Evolutionary conservation across 2,888 invertebrate genomes (phyloP).

Genomic region (Leptinotarsa haldemani): DNA sequence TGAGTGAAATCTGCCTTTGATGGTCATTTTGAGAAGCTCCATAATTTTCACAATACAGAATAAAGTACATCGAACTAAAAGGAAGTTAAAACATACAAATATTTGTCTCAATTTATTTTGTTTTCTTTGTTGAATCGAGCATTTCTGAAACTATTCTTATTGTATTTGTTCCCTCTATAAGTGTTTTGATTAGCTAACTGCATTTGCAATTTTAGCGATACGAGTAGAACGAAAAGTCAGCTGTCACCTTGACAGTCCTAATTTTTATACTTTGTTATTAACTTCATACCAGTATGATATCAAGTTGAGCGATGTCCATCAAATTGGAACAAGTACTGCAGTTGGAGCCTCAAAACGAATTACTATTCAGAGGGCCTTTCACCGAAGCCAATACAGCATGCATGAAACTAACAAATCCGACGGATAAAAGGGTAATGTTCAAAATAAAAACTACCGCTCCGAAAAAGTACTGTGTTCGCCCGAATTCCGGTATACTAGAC

Average conservation of each 20-base stretch:
- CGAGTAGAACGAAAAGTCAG: neutral
- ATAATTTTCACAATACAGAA: too few relatives aligned
- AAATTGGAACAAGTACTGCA: constrained; percentile 83
- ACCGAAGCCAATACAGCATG: constrained; percentile 85
- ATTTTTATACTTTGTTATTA: neutral
- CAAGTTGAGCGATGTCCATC: constrained; percentile 67
- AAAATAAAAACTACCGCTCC: constrained; percentile 72
- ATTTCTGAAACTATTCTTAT: too few relatives aligned
- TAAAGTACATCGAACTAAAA: too few relatives aligned
- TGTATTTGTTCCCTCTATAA: too few relatives aligned
- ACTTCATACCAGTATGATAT: constrained; percentile 5
- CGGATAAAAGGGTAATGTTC: constrained; percentile 88
- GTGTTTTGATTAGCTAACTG: too few relatives aligned
- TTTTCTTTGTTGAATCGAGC: too few relatives aligned
- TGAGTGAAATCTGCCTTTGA: too few relatives aligned
- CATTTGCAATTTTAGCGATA: too few relatives aligned
- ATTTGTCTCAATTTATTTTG: too few relatives aligned
- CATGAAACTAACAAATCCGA: constrained; percentile 90
- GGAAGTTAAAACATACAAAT: too few relatives aligned
- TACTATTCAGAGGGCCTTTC: constrained; percentile 91
- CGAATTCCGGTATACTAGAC: constrained; percentile 69
- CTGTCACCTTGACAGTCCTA: constrained; percentile 1
- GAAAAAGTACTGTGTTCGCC: constrained; percentile 49
- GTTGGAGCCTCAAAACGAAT: constrained; percentile 89
- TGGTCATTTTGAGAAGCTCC: too few relatives aligned